Base-by-base conservation (phyloP, 1,140 invertebrate genomes). In the Zophobas atratus region DNA sequence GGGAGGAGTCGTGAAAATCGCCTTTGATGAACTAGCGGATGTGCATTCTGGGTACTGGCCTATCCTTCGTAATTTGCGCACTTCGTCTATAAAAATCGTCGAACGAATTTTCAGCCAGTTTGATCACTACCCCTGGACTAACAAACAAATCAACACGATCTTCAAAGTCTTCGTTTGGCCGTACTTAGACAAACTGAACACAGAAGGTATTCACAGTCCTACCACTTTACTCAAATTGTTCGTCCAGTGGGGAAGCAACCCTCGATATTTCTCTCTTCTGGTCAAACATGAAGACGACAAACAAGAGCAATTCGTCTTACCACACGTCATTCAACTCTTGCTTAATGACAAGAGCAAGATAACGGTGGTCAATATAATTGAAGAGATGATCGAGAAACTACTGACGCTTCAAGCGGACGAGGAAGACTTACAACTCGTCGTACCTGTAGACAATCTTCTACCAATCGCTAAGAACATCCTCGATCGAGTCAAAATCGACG, bases 91-190 rank as follows among this genome's bases (percentile, higher is more conserved):
- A 1, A 88, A 88, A 79, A 89, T 90, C 43, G 71, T 94, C 1
- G 89, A 89, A 3, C 90, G 93, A 84, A 94, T 98, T 84, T 97
- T 97, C 85, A 88, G 91, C 8, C 92, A 93, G 56, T 96, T 96
- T 87, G 91, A 95, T 78, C 87, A 91, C 79, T 96, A 96, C 84
- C 82, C 87, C 6, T 98, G 95, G 93, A 89, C 87, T 2, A 82
- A 85, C 35, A 84, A 88, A 2, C 94, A 98, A 86, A 87, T 97
- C 1, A 91, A 94, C 82, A 91, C 93, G 0, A 81, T 97, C 6
- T 97, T 94, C 84, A 87, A 93, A 56, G 90, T 93, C 0, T 92
- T 93, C 57, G 89, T 99, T 20, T 97, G 94, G 92, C 96, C 96
- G 0, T 90, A 93, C 83, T 86, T 97, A 57, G 87, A 90, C n/a